phyloP scores from a whole-genome alignment of 2,888 invertebrate genomes.

The Scrobipalpa costella region DNA sequence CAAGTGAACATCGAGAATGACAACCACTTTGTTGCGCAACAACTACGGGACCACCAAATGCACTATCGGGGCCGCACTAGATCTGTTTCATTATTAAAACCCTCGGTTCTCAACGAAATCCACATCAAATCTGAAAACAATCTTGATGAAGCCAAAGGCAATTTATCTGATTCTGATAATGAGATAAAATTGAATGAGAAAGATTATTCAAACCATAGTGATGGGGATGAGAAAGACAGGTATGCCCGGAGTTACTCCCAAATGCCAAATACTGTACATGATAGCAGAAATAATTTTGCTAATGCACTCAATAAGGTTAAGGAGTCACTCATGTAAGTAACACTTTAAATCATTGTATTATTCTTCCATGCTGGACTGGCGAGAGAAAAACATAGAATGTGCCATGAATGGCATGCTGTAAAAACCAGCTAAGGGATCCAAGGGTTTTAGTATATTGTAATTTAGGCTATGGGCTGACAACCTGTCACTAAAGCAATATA shows the following conservation, averaged over 20 bases:
- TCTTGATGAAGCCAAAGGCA: conserved; percentile 55
- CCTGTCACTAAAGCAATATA: too few species aligned
- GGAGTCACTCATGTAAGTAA: conserved; percentile 67
- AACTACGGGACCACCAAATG: conserved; percentile 68
- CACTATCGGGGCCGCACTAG: conserved; percentile 63
- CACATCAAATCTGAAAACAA: conserved; percentile 68
- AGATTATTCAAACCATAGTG: conserved; percentile 64
- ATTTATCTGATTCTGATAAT: conserved; percentile 65
- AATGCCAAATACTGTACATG: conserved; percentile 56
- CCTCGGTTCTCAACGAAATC: conserved; percentile 73
- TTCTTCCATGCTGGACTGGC: not conserved
- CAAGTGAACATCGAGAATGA: conserved; percentile 71
- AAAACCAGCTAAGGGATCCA: too few species aligned
- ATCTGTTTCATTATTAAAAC: conserved; percentile 68
- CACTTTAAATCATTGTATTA: not conserved
- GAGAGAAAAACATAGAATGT: too few species aligned
- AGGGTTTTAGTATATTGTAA: too few species aligned
- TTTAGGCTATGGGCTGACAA: too few species aligned
- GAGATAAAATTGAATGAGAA: conserved; percentile 63
- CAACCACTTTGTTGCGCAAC: conserved; percentile 69
- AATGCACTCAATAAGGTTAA: conserved; percentile 74
- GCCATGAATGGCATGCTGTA: too few species aligned
- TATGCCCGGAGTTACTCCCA: conserved; percentile 58
- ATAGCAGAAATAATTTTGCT: conserved; percentile 67
- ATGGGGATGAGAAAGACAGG: conserved; percentile 59